phyloP scores from a whole-genome alignment of 2,888 invertebrate genomes.

The Pristionchus fissidentatus region DNA sequence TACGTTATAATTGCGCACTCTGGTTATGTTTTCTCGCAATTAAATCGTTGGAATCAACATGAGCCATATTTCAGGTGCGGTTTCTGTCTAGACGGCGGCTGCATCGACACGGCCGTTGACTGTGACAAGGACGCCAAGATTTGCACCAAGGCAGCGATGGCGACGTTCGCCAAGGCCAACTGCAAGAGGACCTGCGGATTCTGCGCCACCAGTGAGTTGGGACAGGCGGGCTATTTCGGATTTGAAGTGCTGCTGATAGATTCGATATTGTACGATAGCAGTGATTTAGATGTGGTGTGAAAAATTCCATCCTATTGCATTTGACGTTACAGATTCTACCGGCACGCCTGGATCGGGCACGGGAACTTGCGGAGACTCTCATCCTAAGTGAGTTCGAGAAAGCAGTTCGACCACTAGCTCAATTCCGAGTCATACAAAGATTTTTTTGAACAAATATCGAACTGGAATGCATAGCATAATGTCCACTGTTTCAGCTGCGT shows the following conservation, averaged over 20 bases:
- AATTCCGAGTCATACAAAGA: no score
- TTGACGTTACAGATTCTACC: neutral
- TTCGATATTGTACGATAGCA: neutral
- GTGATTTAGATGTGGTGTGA: no score
- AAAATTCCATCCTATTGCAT: no score
- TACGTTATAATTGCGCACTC: no score
- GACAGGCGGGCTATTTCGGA: no score
- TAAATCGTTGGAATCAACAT: neutral
- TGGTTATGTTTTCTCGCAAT: neutral
- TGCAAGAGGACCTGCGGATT: constrained; percentile 64
- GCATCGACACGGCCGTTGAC: constrained; percentile 56
- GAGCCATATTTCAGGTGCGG: constrained; percentile 52
- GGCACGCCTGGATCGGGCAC: neutral
- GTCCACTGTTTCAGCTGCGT: neutral
- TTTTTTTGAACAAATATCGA: neutral
- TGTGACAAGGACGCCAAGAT: constrained; percentile 56
- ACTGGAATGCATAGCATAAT: neutral
- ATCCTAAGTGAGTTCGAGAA: constrained; percentile 21
- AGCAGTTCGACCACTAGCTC: no score
- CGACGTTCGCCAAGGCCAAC: constrained; percentile 52
- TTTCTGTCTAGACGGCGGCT: constrained; percentile 52
- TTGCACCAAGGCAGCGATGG: constrained; percentile 39
- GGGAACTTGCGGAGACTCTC: constrained; percentile 13
- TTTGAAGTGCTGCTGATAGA: no score
- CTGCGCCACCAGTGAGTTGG: constrained; percentile 50